Evolutionary conservation across 2,888 invertebrate genomes (phyloP), one percentile per base, ranked within the genome.

Genomic region (Stenolophus ochropezus): DNA sequence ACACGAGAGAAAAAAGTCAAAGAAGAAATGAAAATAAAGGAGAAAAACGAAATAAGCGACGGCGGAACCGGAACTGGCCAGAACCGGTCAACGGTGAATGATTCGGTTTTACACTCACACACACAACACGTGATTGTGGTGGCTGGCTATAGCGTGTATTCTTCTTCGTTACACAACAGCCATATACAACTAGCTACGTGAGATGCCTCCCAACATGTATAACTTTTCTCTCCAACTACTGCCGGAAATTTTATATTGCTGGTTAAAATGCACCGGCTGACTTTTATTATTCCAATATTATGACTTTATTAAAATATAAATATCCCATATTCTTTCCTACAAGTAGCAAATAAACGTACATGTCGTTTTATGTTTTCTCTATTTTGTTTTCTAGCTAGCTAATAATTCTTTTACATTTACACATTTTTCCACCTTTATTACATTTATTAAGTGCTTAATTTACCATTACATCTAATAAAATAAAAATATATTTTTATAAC

Each of bases 71-170:
- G 79, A 79, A 79, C 69, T 69, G 71, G 27, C 51, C 79, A 53
- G 73, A 73, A 73, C 80, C 58, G 80, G 80, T 80, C 73, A 80
- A 80, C 56, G 25, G 73, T 80, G 73, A 80, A 80, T 73, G 80
- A 80, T 80, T 80, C 42, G 51, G 73, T 80, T 80, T 73, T 23
- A 23, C 80, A 56, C 61, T 61, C 23, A 77, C 47, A 61, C 23
- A 77, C 61, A 73, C n/a, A 21, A 33, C 33, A 18, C 65, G 65
- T 33, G 65, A 33, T 69, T 69, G 65, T 69, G 65, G 33, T 11
- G 33, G 33, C 11, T 69, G 33, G 65, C 61, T n/a, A n/a, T n/a
- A n/a, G n/a, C 6, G 11, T 69, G 33, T 69, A 69, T 69, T 69
- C 65, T 69, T 69, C 65, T 69, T 69, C 33, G 65, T 69, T 69